Evolutionary conservation across 2,888 invertebrate species (phyloP).

Genomic region (Harmothoe impar): DNA sequence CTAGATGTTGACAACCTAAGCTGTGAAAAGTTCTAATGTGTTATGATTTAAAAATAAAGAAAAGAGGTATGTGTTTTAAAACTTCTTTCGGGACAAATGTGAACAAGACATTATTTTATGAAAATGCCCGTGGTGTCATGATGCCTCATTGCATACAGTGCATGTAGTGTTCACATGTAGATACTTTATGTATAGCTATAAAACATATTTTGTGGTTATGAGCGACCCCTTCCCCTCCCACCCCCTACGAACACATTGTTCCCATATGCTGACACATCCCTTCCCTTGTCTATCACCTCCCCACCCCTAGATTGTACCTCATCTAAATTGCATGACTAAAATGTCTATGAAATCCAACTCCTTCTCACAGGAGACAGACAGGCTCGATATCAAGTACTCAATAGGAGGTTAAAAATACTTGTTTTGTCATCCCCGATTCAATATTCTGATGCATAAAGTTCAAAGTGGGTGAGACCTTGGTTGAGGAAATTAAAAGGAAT

Average conservation of each 20-base stretch:
- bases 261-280: conserved; percentile 1
- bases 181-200: too few relatives aligned
- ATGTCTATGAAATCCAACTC: background rate
- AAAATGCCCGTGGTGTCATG: too few relatives aligned
- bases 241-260: background rate
- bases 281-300: background rate
- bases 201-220: too few relatives aligned
- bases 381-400: background rate
- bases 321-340: conserved; percentile 13
- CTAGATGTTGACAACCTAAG: too few relatives aligned
- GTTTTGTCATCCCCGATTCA: background rate
- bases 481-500: conserved; percentile 15
- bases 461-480: background rate
- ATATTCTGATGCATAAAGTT: background rate
- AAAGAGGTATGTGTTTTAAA: too few relatives aligned
- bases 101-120: too few relatives aligned
- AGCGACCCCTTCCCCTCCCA: too few relatives aligned
- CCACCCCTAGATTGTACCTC: background rate
- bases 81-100: too few relatives aligned
- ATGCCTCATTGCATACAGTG: too few relatives aligned
- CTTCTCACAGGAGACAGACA: background rate
- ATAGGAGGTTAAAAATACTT: background rate
- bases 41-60: too few relatives aligned
- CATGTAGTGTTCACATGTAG: too few relatives aligned
- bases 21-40: too few relatives aligned